Evolutionary conservation across 1,140 invertebrate species (phyloP).

Genomic region (Brachystomella parvula): DNA sequence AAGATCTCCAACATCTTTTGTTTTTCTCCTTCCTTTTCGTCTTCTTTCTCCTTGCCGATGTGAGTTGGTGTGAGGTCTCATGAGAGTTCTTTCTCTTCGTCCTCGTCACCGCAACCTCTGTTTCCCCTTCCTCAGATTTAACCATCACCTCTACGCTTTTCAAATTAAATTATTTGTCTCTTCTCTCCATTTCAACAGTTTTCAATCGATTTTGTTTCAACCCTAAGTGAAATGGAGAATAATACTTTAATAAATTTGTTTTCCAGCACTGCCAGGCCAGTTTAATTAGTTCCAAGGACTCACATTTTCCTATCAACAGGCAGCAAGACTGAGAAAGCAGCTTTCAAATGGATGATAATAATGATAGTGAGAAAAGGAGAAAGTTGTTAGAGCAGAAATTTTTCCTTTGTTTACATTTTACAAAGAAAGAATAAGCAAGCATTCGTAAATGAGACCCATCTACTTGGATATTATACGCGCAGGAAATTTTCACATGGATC

Average conservation of each 20-base stretch:
- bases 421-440: neutral
- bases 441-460: neutral
- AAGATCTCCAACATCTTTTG: conserved; percentile 6
- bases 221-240: neutral
- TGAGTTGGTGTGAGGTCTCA: conserved; percentile 7
- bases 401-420: neutral
- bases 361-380: too few relatives aligned
- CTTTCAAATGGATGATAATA: too few relatives aligned
- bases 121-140: neutral
- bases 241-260: neutral
- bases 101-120: neutral
- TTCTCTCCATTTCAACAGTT: too few relatives aligned
- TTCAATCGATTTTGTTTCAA: too few relatives aligned
- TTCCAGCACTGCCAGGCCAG: neutral
- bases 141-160: neutral
- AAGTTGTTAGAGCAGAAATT: conserved; percentile 1
- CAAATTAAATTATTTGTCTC: neutral
- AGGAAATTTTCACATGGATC: conserved; percentile 11
- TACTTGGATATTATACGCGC: neutral
- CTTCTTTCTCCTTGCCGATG: neutral
- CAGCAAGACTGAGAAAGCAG: neutral
- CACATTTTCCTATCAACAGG: neutral
- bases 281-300: too few relatives aligned
- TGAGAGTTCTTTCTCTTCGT: neutral
- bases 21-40: neutral